These are phyloP conservation scores for Hypomesus transpacificus DNA, from an alignment of 2,113 vertebrate species.

Conservation along the genomic window DNA sequence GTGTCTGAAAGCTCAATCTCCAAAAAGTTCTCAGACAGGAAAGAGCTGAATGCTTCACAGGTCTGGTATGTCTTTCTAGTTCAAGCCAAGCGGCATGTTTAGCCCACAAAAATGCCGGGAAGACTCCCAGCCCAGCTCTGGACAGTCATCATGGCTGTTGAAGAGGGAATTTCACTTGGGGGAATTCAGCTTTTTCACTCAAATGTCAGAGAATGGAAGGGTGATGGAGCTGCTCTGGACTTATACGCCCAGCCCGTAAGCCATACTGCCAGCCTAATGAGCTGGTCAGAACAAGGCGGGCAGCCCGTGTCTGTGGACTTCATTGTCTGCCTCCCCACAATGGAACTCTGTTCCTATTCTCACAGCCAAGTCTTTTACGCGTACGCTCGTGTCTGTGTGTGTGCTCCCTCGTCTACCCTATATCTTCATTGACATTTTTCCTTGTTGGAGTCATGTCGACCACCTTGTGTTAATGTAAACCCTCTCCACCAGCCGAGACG, in stretches of 20 bases:
- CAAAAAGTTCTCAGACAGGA: conserved; percentile 51
- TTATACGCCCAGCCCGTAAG: conserved; percentile 8
- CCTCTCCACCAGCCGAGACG: conserved; percentile 38
- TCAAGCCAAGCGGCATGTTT: conserved; percentile 62
- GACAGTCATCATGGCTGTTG: conserved; percentile 45
- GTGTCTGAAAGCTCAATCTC: conserved; percentile 45
- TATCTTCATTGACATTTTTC: conserved; percentile 68
- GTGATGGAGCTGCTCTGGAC: conserved; percentile 24
- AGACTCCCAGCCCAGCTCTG: conserved; percentile 57
- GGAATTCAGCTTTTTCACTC: conserved; percentile 52
- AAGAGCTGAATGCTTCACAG: conserved; percentile 57
- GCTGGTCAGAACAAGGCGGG: conserved; percentile 39
- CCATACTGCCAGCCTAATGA: conserved; percentile 9
- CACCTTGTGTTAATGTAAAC: conserved; percentile 69
- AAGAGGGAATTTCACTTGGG: conserved; percentile 44
- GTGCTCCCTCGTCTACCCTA: conserved; percentile 27
- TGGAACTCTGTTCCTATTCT: conserved; percentile 62
- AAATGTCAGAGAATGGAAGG: conserved; percentile 55
- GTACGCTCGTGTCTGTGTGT: neutral
- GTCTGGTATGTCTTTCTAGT: conserved; percentile 69
- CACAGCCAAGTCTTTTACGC: conserved; percentile 40
- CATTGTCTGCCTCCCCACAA: conserved; percentile 62
- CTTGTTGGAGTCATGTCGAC: conserved; percentile 62
- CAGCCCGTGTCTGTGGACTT: conserved; percentile 43
- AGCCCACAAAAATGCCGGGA: conserved; percentile 66